Percentiles rank a stretch among this genome's conserved stretches.
Evolutionary conservation across 1,140 invertebrate species (phyloP).

Genomic region (Pseudoatta argentina): DNA sequence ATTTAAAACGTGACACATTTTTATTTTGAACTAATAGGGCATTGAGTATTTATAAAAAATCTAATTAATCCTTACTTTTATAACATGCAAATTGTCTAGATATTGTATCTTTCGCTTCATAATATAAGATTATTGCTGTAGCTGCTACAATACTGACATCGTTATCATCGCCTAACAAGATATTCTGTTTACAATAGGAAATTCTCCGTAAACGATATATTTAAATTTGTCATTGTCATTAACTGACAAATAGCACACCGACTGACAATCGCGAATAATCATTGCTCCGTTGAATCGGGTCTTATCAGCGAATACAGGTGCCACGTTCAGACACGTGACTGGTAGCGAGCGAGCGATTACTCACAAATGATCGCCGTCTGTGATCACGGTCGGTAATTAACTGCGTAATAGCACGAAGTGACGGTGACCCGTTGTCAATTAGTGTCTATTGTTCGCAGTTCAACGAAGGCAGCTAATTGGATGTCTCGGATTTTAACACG

Average conservation of each 20-base stretch:
- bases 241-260: conserved; percentile 42
- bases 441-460: conserved; percentile 57
- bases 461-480: conserved; percentile 45
- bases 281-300: conserved; percentile 46
- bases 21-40: too few relatives aligned
- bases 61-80: not conserved
- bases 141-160: not conserved
- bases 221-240: conserved; percentile 41
- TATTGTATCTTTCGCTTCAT: not conserved
- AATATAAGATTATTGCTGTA: not conserved
- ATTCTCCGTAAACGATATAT: not conserved
- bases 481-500: conserved; percentile 51
- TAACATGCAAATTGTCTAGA: not conserved
- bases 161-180: not conserved
- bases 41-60: too few relatives aligned
- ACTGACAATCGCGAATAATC: conserved; percentile 56
- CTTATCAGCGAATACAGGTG: conserved; percentile 61
- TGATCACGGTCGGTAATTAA: conserved; percentile 62
- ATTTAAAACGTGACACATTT: too few relatives aligned
- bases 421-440: conserved; percentile 58
- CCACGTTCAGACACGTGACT: conserved; percentile 59
- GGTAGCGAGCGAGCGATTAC: conserved; percentile 53
- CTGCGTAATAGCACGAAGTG: conserved; percentile 61
- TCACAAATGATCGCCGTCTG: conserved; percentile 57
- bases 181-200: not conserved